These are phyloP conservation scores for Chloroceryle inda DNA, from an alignment of 2,797 vertebrate genomes.

Conservation along the genomic window DNA sequence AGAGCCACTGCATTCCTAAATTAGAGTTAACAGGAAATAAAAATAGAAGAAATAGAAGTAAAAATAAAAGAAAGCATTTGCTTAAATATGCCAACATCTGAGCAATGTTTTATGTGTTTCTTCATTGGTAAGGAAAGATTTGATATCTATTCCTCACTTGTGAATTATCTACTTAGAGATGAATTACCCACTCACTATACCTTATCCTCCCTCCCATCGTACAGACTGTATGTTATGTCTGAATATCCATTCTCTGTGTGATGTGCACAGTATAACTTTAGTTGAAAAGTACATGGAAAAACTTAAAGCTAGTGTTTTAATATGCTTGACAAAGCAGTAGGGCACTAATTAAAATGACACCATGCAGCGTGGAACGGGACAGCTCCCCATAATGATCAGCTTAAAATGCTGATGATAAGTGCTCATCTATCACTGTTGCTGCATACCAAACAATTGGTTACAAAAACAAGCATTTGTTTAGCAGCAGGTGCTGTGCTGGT, in stretches of 20 bases:
- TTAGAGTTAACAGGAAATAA: neutral
- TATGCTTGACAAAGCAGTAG: neutral
- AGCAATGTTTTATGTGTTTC: accelerated
- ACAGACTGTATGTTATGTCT: neutral
- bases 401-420: neutral
- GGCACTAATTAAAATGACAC: neutral
- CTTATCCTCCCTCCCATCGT: neutral
- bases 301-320: neutral
- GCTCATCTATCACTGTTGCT: neutral
- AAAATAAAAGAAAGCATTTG: neutral
- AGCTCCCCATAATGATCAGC: neutral
- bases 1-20: neutral
- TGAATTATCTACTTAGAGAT: neutral
- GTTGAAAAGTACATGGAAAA: neutral
- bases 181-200: neutral
- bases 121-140: neutral
- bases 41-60: neutral
- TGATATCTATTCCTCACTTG: neutral
- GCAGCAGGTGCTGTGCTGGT: neutral
- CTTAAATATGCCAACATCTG: neutral
- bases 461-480: neutral
- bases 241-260: neutral
- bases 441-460: neutral
- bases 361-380: neutral
- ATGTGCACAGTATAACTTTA: neutral